Evolutionary conservation across 2,797 vertebrate genomes (phyloP), one percentile per base, ranked within the genome.

Genomic region (Kryptolebias ocellatus): DNA sequence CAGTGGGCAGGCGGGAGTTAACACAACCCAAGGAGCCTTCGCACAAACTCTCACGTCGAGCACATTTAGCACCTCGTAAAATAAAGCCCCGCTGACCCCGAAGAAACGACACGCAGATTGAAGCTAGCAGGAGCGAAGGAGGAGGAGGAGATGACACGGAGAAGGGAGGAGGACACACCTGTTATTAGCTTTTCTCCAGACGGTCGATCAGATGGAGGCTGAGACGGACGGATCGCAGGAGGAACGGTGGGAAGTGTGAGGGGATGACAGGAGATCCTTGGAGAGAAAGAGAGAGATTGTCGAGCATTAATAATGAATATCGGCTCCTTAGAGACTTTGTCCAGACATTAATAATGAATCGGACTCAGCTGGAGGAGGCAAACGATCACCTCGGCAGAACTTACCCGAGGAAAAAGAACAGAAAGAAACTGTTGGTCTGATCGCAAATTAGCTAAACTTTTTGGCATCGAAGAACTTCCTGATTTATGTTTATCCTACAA

Each of bases 151-250:
- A 58, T 10, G 54, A 61, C 57, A 62, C 4, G 34, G 53, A 15
- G 54, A 34, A 12, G 46, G 63, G 57, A 79, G 59, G 60, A 74
- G 56, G 62, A 83, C 68, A 77, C 84, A 90, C 83, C 84, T 90
- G 89, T 83, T 91, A 80, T 91, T 85, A 89, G 85, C 80, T 89
- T 87, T 89, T 70, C 76, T 86, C 78, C 87, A 89, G 82, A 83
- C 72, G 68, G 75, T 11, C 2, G 12, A 50, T 72, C 14, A 66
- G 68, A 78, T 54, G 59, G 70, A 79, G 60, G 72, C 18, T 15
- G 47, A 62, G 76, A 50, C 5, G 7, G 56, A 52, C 6, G 20
- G 27, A 72, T 61, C 15, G 34, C 55, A 74, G 81, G 47, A 76
- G 55, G 79, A 60, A 72, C 2, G 53, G 5, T 6, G 60, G 71